Evolutionary conservation across 1,140 invertebrate genomes (phyloP).

Genomic region (Cotesia typhae): DNA sequence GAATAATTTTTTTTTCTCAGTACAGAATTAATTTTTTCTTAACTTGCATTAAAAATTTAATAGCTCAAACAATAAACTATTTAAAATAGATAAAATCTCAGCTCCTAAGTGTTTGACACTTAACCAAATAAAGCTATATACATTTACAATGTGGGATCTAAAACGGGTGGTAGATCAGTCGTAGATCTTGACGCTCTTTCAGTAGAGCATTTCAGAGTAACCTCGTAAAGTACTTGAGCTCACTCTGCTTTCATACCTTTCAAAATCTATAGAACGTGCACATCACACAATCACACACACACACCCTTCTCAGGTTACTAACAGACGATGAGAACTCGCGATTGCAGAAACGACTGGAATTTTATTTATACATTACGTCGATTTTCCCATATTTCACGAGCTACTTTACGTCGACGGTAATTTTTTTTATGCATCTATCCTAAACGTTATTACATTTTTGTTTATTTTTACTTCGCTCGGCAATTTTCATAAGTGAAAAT

Average conservation of each 20-base stretch:
- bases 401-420: slow-evolving; percentile 18
- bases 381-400: background rate
- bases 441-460: slow-evolving; percentile 10
- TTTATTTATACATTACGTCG: background rate
- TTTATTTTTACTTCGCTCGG: background rate
- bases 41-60: too few species aligned
- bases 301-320: too few species aligned
- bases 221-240: slow-evolving; percentile 16
- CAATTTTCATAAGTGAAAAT: slow-evolving; percentile 12
- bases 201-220: background rate
- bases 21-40: too few species aligned
- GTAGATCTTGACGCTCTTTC: background rate
- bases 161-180: too few species aligned
- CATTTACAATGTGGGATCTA: background rate
- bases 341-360: slow-evolving; percentile 28
- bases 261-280: background rate
- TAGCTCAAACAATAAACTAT: background rate
- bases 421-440: slow-evolving; percentile 19
- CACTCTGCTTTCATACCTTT: background rate
- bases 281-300: too few species aligned
- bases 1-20: too few species aligned
- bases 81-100: background rate
- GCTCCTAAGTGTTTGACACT: background rate
- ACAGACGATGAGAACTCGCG: background rate
- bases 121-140: background rate